These are phyloP conservation scores for Lindbergichthys nudifrons DNA, from an alignment of 2,797 vertebrate species.

Conservation along the genomic window DNA sequence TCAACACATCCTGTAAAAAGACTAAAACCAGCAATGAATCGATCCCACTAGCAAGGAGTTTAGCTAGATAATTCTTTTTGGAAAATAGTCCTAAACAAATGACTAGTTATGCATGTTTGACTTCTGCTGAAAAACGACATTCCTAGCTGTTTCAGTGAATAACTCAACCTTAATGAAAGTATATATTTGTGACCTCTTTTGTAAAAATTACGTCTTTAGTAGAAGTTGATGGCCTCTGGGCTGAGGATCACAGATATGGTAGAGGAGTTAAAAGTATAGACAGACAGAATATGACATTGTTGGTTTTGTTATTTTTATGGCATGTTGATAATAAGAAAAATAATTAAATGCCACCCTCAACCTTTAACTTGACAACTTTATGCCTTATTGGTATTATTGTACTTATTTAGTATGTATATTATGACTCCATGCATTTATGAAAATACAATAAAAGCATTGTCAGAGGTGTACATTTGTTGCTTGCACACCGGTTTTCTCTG, in stretches of 20 bases:
- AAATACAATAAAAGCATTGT: conserved; percentile 63
- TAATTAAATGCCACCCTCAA: conserved; percentile 13
- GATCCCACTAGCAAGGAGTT: neutral
- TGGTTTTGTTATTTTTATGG: neutral
- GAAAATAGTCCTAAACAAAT: no score
- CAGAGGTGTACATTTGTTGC: conserved; percentile 25
- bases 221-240: no score
- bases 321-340: conserved; percentile 10
- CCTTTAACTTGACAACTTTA: conserved; percentile 8
- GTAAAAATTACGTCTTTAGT: neutral
- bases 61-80: no score
- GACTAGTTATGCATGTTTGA: no score
- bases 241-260: neutral
- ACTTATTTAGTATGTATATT: conserved; percentile 28
- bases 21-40: conserved; percentile 27
- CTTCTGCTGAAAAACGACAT: no score
- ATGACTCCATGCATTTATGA: conserved; percentile 22
- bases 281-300: neutral
- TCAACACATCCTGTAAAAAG: conserved; percentile 13
- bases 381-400: conserved; percentile 16
- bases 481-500: conserved; percentile 34
- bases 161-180: no score
- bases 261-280: neutral
- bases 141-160: no score
- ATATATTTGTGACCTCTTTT: neutral